These are phyloP conservation scores for Polypedilum vanderplanki DNA, from an alignment of 1,140 invertebrate species.

Conservation along the genomic window DNA sequence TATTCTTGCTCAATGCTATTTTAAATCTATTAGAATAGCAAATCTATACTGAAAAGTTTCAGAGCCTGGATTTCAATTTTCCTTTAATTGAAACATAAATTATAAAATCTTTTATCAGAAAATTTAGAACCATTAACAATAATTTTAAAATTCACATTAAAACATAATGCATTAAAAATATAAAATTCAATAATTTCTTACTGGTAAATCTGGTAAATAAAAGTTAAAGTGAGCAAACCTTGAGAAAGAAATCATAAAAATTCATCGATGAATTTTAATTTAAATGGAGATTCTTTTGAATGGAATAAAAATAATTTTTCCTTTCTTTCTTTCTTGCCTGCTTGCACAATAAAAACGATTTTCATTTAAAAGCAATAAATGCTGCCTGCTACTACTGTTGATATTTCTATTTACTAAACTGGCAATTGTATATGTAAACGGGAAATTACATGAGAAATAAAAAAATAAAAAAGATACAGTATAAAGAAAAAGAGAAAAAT, in stretches of 20 bases:
- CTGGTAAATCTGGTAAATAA: too few species aligned
- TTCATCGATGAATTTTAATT: slow-evolving; percentile 19
- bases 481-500: neutral
- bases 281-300: neutral
- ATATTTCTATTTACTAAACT: slow-evolving; percentile 9
- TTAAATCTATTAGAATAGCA: too few species aligned
- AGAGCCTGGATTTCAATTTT: neutral
- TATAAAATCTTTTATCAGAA: too few species aligned
- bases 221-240: too few species aligned
- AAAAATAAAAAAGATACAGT: neutral
- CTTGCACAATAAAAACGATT: neutral
- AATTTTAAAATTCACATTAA: too few species aligned
- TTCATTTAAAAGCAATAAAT: slow-evolving; percentile 13
- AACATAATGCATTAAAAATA: too few species aligned
- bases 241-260: slow-evolving; percentile 9
- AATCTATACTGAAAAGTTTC: too few species aligned
- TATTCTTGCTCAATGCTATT: too few species aligned
- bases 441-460: neutral
- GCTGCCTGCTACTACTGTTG: neutral
- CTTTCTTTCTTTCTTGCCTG: neutral
- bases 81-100: neutral
- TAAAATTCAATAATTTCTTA: too few species aligned
- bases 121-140: too few species aligned
- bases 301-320: neutral
- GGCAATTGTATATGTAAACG: neutral